Conservation (phyloP, 2,888 invertebrate genomes). For the Tolmerus cingulatus region DNA sequence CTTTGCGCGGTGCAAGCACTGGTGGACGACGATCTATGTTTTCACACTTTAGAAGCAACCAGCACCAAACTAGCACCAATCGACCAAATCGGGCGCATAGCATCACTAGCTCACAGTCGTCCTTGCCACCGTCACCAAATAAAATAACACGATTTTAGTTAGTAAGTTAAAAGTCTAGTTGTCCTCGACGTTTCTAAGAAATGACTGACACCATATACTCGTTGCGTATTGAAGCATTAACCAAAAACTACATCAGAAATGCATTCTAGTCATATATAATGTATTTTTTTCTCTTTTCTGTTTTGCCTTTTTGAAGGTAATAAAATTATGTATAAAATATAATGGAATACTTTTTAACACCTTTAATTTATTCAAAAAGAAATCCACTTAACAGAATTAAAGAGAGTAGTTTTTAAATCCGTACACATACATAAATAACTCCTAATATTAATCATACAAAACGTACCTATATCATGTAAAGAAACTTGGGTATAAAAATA, state of each 20-base stretch:
- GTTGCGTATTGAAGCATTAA: background rate
- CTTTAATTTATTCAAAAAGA: background rate
- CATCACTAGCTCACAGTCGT: slow-evolving; percentile 58
- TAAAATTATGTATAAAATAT: slow-evolving; percentile 8
- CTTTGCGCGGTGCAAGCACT: slow-evolving; percentile 54
- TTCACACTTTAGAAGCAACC: slow-evolving; percentile 57
- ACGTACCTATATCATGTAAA: no score
- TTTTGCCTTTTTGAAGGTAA: background rate
- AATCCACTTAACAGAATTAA: no score
- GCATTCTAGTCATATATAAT: slow-evolving; percentile 8
- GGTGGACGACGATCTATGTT: slow-evolving; percentile 61
- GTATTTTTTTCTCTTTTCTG: background rate
- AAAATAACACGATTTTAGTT: slow-evolving; percentile 62
- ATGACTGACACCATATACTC: background rate
- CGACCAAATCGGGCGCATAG: slow-evolving; percentile 51
- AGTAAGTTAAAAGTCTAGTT: background rate
- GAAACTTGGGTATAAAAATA: no score
- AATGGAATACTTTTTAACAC: background rate
- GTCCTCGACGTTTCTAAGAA: background rate
- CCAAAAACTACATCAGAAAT: background rate
- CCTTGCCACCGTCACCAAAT: slow-evolving; percentile 58
- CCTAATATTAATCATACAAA: no score
- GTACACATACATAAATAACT: no score
- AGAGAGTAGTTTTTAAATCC: no score
- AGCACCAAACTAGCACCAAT: slow-evolving; percentile 6